A percentile compares a stretch with the other conserved stretches of the same genome.
These are phyloP conservation scores for Aricia artaxerxes DNA, from an alignment of 2,888 invertebrate genomes.

Conservation along the genomic window DNA sequence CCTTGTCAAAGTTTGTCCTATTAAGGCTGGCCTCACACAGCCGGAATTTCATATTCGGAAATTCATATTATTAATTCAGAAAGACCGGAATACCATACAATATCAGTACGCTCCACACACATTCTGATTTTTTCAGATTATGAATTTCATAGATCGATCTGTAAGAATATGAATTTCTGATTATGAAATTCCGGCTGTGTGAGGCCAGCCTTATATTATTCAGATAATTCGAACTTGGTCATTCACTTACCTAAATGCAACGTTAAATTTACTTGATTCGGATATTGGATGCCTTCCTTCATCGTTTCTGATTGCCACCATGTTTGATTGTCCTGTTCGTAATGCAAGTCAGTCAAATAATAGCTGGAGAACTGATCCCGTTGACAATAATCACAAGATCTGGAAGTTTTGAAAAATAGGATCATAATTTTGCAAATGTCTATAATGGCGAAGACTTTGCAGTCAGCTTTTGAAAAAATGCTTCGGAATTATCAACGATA, in stretches of 20 bases:
- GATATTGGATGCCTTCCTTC: conserved; percentile 94
- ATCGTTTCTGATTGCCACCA: conserved; percentile 99
- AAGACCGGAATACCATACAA: too few species aligned
- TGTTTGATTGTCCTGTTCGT: conserved; percentile 93
- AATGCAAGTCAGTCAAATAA: conserved; percentile 95
- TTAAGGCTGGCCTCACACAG: too few species aligned
- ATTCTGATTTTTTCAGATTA: too few species aligned
- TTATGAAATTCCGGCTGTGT: too few species aligned
- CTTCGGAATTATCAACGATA: too few species aligned
- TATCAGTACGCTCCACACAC: too few species aligned
- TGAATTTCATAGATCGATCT: too few species aligned
- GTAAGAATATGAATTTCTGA: too few species aligned
- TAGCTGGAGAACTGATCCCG: conserved; percentile 75
- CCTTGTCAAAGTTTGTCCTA: neutral
- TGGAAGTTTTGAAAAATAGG: conserved; percentile 50
- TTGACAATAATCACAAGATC: conserved; percentile 90
- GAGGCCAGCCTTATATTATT: neutral
- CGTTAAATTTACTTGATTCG: conserved; percentile 95
- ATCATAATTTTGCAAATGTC: neutral
- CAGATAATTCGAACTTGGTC: neutral
- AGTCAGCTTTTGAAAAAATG: neutral
- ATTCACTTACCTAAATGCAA: conserved; percentile 86
- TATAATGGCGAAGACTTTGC: neutral
- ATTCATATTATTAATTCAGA: too few species aligned
- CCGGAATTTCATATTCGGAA: too few species aligned